phyloP scores from a whole-genome alignment of 2,113 vertebrate genomes.

The Cheirogaleus medius region DNA sequence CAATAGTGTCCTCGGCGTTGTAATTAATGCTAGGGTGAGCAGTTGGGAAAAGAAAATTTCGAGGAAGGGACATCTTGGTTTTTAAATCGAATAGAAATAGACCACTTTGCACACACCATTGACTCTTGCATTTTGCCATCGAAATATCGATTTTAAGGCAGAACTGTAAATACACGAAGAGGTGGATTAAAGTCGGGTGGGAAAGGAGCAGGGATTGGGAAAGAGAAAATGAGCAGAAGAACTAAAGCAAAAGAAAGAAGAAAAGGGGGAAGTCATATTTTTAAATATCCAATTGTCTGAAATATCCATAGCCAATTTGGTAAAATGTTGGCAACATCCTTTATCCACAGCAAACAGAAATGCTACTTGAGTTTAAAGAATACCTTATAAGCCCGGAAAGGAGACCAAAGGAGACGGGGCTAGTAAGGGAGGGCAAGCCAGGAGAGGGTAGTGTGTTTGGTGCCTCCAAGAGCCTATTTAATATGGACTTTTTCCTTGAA shows the following conservation, averaged over 20 bases:
- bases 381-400: not conserved
- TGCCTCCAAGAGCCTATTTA: constrained; percentile 39
- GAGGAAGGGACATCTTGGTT: constrained; percentile 88
- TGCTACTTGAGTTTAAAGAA: not conserved
- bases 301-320: not conserved
- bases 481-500: constrained; percentile 54
- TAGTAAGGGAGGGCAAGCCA: not conserved
- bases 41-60: constrained; percentile 90
- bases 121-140: constrained; percentile 87
- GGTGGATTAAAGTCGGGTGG: constrained; percentile 52
- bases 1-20: constrained; percentile 91
- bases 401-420: not conserved
- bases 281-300: not conserved
- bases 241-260: not conserved
- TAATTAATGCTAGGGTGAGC: constrained; percentile 95
- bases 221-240: not conserved
- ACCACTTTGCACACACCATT: constrained; percentile 88
- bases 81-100: constrained; percentile 88
- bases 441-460: not conserved
- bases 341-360: constrained; percentile 29
- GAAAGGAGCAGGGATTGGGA: constrained; percentile 28
- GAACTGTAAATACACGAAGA: constrained; percentile 86
- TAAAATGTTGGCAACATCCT: not conserved
- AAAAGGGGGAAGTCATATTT: not conserved
- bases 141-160: constrained; percentile 89